Base-by-base conservation (phyloP, 2,113 vertebrate genomes). In the Hippopotamus amphibius region DNA sequence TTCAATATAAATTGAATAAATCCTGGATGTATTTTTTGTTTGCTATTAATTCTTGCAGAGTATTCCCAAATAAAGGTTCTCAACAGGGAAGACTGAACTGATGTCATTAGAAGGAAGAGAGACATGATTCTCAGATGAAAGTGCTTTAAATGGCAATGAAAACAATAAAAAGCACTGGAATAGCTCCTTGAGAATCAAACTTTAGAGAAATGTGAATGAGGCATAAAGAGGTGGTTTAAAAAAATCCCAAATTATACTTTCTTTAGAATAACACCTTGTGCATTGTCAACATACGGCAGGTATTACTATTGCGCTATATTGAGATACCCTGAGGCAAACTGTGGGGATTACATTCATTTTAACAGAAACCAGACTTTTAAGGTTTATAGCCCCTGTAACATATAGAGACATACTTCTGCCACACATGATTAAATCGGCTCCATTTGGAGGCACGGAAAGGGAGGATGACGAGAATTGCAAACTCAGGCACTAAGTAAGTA, bases 311-410 rank as follows among this genome's bases (percentile, higher is more conserved):
- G 30, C 80, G 30, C 24, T 89, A 15, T 85, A 53, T 53, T 93
- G 80, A 66, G 46, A 74, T 88, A 74, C 9, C 74, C 68, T 59
- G 43, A 90, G 76, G 69, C 37, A 65, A 61, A 79, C 86, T 15
- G 16, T 41, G 71, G 30, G 30, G 10, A 91, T 30, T 66, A 22
- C 7, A 71, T 76, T 96, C 28, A 43, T 92, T 97, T 84, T 92
- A 63, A 81, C 5, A 74, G 43, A 97, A 96, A 50, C 50, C 63
- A 92, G 53, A 59, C 76, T 93, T 87, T 93, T 43, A 83, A 84
- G 33, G 68, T 84, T 95, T 94, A 85, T 21, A 91, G 66, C 5
- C 10, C 28, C 15, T 85, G 3, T 68, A 63, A 66, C 61, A 7
- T 93, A 63, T 33, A 61, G 13, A 90, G 86, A 85, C 53, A 61